Conservation (phyloP, 2,113 vertebrate species). For the Puffinus mauretanicus region DNA sequence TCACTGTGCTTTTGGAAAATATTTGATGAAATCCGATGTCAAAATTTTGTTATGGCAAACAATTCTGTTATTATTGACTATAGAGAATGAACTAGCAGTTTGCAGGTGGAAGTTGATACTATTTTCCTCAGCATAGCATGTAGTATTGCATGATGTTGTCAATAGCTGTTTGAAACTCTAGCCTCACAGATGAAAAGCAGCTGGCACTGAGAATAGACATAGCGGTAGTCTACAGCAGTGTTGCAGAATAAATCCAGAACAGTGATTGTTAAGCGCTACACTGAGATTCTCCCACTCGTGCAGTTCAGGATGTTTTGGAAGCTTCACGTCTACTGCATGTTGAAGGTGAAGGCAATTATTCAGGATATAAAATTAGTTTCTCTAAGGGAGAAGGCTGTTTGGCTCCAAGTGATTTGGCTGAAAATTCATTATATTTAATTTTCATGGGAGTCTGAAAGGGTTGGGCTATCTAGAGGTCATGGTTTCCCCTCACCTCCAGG, state of each 20-base stretch:
- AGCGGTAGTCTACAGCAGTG: background rate
- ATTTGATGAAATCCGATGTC: background rate
- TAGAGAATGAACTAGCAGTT: background rate
- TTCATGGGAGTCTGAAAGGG: background rate
- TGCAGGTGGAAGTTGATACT: background rate
- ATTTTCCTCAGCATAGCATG: background rate
- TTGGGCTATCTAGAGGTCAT: background rate
- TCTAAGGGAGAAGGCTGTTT: background rate
- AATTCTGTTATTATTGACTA: background rate
- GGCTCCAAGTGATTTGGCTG: background rate
- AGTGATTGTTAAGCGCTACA: background rate
- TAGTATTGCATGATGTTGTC: background rate
- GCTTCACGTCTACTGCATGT: background rate
- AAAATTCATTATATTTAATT: slow-evolving; percentile 4
- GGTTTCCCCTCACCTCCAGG: slow-evolving; percentile 8
- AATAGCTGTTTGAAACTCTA: slow-evolving; percentile 18
- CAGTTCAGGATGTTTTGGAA: background rate
- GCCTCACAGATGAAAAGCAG: background rate
- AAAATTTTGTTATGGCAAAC: background rate
- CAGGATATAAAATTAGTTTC: background rate
- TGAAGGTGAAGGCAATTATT: background rate
- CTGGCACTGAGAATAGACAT: background rate
- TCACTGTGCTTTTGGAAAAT: background rate
- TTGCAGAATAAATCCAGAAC: background rate
- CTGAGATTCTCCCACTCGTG: background rate